phyloP scores from a whole-genome alignment of 1,140 invertebrate species.

The Copidosoma floridanum region DNA sequence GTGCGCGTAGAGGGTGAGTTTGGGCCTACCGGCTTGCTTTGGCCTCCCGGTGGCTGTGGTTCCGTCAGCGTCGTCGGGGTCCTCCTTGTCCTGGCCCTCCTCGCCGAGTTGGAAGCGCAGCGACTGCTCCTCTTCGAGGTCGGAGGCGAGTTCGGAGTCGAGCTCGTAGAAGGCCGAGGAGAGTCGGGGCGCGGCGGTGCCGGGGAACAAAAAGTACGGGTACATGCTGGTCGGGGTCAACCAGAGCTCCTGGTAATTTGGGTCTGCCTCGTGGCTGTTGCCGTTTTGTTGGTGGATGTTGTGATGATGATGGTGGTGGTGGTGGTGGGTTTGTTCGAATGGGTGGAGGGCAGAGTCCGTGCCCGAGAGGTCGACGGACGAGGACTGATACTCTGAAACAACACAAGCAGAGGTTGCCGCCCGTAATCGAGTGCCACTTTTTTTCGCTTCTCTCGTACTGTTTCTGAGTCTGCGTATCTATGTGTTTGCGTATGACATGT shows the following conservation, averaged over 20 bases:
- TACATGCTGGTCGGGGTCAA: slow-evolving; percentile 59
- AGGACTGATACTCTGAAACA: slow-evolving; percentile 61
- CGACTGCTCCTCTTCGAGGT: slow-evolving; percentile 27
- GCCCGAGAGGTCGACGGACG: slow-evolving; percentile 58
- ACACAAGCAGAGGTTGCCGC: slow-evolving; percentile 38
- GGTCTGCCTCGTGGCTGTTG: slow-evolving; percentile 52
- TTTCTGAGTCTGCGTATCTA: no score
- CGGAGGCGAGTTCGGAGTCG: slow-evolving; percentile 34
- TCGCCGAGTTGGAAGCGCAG: not conserved
- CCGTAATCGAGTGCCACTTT: not conserved
- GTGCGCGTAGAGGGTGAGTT: slow-evolving; percentile 26
- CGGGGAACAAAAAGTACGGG: slow-evolving; percentile 60
- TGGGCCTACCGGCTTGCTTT: slow-evolving; percentile 40
- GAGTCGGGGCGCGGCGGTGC: slow-evolving; percentile 39
- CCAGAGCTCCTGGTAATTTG: slow-evolving; percentile 57
- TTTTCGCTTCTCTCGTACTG: slow-evolving; percentile 5
- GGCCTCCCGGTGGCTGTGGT: no score
- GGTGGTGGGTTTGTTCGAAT: no score
- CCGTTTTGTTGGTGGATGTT: no score
- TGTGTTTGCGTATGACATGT: not conserved
- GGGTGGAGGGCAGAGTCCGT: slow-evolving; percentile 60
- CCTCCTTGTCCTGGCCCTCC: slow-evolving; percentile 20
- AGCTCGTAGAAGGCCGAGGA: slow-evolving; percentile 44
- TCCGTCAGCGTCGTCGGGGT: slow-evolving; percentile 40
- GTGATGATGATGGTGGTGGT: no score